Conservation (phyloP, 92 coral and sea anemone species). For the Actinernus sp. region DNA sequence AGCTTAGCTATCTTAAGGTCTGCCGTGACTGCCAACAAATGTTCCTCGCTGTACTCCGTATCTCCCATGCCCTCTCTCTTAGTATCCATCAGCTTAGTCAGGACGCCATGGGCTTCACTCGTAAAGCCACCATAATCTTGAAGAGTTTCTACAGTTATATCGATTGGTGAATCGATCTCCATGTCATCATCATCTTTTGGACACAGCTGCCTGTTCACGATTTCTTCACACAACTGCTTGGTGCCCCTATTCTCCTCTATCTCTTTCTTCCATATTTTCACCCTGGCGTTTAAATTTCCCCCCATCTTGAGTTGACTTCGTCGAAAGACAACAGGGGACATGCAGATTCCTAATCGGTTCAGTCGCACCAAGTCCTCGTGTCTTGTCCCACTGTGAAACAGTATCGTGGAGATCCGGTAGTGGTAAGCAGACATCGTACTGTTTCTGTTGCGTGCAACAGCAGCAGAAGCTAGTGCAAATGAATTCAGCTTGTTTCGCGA, state of each 20-base stretch:
- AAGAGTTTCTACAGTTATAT: slow-evolving; percentile 14
- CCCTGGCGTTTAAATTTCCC: slow-evolving; percentile 13
- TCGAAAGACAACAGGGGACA: slow-evolving; percentile 44
- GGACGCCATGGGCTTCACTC: slow-evolving; percentile 1
- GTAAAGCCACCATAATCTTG: slow-evolving; percentile 13
- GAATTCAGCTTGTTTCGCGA: slow-evolving; percentile 4
- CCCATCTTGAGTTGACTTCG: slow-evolving; percentile 45
- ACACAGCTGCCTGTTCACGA: slow-evolving; percentile 9
- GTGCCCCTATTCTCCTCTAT: slow-evolving; percentile 23
- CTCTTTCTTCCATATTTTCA: slow-evolving; percentile 37
- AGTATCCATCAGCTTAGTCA: slow-evolving; percentile 1
- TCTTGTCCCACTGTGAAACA: slow-evolving; percentile 65
- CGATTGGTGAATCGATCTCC: slow-evolving; percentile 3
- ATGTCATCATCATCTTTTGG: neutral
- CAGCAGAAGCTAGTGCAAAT: slow-evolving; percentile 35
- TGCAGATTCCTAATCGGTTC: slow-evolving; percentile 59
- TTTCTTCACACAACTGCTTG: slow-evolving; percentile 21
- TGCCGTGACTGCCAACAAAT: slow-evolving; percentile 6
- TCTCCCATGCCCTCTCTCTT: slow-evolving; percentile 9
- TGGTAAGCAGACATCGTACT: slow-evolving; percentile 43
- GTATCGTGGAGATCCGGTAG: slow-evolving; percentile 66
- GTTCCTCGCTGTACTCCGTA: slow-evolving; percentile 4
- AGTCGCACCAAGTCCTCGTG: slow-evolving; percentile 43
- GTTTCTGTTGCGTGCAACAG: slow-evolving; percentile 17
- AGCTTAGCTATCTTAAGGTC: slow-evolving; percentile 9